These are phyloP conservation scores for Limonius californicus DNA, from an alignment of 1,140 invertebrate genomes.

Conservation along the genomic window DNA sequence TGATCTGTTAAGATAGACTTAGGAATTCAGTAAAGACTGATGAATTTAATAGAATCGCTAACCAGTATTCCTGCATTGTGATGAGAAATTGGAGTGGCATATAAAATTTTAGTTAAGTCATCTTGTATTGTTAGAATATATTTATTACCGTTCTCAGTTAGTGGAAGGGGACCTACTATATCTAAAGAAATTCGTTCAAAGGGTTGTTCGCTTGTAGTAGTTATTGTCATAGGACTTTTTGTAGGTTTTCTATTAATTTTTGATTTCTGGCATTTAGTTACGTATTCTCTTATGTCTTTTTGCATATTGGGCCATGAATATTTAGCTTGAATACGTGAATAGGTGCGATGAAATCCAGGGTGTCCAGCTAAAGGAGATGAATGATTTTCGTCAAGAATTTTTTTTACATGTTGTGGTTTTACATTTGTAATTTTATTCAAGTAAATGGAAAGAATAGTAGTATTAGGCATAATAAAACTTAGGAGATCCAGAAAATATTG, in stretches of 20 bases:
- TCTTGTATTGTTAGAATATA: constrained; percentile 41
- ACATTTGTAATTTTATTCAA: too few species aligned
- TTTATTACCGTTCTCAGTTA: constrained; percentile 31
- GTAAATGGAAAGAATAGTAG: too few species aligned
- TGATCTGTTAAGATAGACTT: constrained; percentile 38
- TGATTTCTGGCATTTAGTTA: constrained; percentile 42
- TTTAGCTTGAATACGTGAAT: too few species aligned
- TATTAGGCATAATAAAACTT: too few species aligned
- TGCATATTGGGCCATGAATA: too few species aligned
- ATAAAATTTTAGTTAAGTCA: constrained; percentile 35
- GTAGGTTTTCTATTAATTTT: constrained; percentile 40
- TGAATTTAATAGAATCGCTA: constrained; percentile 30
- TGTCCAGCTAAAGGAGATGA: too few species aligned
- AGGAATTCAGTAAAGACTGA: constrained; percentile 36
- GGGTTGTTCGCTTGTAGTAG: constrained; percentile 36
- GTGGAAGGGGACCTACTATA: constrained; percentile 35
- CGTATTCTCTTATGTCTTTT: too few species aligned
- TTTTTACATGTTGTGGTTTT: not conserved
- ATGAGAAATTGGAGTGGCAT: constrained; percentile 29
- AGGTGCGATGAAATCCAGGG: too few species aligned
- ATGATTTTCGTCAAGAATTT: too few species aligned
- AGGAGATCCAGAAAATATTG: too few species aligned
- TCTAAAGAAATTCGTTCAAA: constrained; percentile 39
- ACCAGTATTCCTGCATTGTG: constrained; percentile 32
- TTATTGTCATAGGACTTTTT: constrained; percentile 43